Evolutionary conservation across 2,888 invertebrate species (phyloP).

Genomic region (Diarsia mendica): DNA sequence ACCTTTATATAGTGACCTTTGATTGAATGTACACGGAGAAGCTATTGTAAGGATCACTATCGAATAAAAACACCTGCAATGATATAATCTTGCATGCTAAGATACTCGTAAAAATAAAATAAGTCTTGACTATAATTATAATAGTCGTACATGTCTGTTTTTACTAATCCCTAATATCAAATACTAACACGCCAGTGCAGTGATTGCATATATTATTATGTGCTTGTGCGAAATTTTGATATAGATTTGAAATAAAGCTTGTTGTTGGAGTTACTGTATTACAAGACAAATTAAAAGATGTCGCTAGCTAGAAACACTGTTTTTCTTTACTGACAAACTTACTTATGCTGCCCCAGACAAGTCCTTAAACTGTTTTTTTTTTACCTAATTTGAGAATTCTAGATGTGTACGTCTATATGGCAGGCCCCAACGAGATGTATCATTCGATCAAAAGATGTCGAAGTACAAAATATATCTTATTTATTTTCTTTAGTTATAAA

Average conservation of each 20-base stretch:
- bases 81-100: not conserved
- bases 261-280: too few relatives aligned
- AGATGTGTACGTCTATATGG: not conserved
- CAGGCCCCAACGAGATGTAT: too few relatives aligned
- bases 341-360: not conserved
- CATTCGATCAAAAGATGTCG: too few relatives aligned
- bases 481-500: too few relatives aligned
- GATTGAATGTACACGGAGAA: not conserved
- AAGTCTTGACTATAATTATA: not conserved
- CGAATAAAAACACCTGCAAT: not conserved
- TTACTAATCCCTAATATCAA: not conserved
- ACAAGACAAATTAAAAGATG: not conserved
- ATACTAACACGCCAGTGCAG: not conserved
- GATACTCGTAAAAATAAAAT: not conserved
- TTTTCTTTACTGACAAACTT: not conserved
- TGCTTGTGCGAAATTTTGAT: conserved; percentile 12
- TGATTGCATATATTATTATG: not conserved
- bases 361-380: not conserved
- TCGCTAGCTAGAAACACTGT: not conserved
- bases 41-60: not conserved
- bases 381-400: not conserved
- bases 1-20: too few relatives aligned
- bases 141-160: not conserved
- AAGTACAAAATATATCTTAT: too few relatives aligned
- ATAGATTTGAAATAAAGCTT: not conserved